Evolutionary conservation across 2,888 invertebrate genomes (phyloP), one percentile per base, ranked within the genome.

Genomic region (Hyposoter dolosus): DNA sequence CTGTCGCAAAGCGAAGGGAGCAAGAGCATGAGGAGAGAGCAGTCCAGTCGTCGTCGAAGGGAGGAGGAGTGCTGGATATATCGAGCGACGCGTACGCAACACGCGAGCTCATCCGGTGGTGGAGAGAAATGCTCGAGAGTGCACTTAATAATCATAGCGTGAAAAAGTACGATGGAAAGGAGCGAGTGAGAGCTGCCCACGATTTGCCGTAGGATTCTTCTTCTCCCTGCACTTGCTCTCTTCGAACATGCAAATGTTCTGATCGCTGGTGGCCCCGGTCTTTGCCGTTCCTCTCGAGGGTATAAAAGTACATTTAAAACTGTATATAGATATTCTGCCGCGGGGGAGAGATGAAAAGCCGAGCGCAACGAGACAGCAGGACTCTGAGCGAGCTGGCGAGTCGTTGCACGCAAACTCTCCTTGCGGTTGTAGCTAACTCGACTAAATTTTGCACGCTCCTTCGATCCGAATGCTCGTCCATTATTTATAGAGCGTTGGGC

Each of bases 81-180:
- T 83, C 80, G 71, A 15, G 40, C 63, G 74, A 74, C 66, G 74
- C 53, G 66, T 28, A 69, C 69, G 68, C 56, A 74, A 74, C 85
- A 85, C 85, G 86, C 86, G 79, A 86, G 83, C 77, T 63, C 68
- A 81, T 83, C 81, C 83, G 80, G 82, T 77, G 43, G 56, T 50
- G 10, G 82, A 43, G 66, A 74, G 45, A 32, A 75, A 65, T 65
- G 78, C 79, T 72, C 81, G 77, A 81, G 81, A 80, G 89, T 90
- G 92, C 90, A 89, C 90, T 91, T 91, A 90, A 91, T 90, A 91
- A 91, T 92, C 91, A 92, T 91, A 92, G 91, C 90, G 74, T 77
- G 83, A 76, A 86, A 82, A 83, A 83, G 79, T 74, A 28, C 75
- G 83, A 47, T 72, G 75, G 68, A 85, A 85, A 79, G 71, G 78